Percentiles rank a stretch among this genome's conserved stretches.
Conservation (phyloP, 2,888 invertebrate genomes). For the Diarsia mendica region DNA sequence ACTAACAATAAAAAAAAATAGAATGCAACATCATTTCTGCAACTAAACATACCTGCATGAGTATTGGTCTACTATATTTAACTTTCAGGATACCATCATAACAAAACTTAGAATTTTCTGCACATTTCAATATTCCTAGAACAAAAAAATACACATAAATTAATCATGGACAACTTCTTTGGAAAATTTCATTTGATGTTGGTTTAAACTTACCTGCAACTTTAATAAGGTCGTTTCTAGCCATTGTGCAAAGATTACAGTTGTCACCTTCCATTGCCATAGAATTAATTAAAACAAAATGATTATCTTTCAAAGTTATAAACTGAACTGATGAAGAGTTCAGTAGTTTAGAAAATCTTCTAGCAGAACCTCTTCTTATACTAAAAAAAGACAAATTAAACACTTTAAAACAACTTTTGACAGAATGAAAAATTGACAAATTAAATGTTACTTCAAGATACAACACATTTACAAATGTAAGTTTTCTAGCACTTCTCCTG, state of each 20-base stretch:
- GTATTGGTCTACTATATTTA: constrained; percentile 93
- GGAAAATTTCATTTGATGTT: not conserved
- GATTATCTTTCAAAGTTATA: constrained; percentile 92
- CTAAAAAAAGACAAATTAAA: constrained; percentile 62
- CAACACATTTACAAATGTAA: not conserved
- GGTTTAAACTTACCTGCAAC: constrained; percentile 88
- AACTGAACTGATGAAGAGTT: constrained; percentile 94
- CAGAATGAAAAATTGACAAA: not conserved
- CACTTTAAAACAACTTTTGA: not conserved
- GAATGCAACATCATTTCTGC: not conserved
- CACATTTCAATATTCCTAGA: constrained; percentile 80
- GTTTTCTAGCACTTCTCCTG: not conserved
- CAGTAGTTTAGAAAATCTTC: constrained; percentile 93
- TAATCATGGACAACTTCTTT: not conserved
- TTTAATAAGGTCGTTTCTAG: constrained; percentile 91
- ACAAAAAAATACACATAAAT: constrained; percentile 38
- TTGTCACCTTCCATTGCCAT: constrained; percentile 99
- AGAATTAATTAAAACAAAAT: constrained; percentile 97
- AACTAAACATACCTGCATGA: constrained; percentile 91
- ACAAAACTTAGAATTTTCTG: constrained; percentile 71
- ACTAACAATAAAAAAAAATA: too few relatives aligned
- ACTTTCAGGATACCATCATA: constrained; percentile 80
- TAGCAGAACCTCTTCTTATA: constrained; percentile 90
- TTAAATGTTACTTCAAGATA: not conserved
- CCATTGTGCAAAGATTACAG: constrained; percentile 95